Evolutionary conservation across 2,113 vertebrate species (phyloP), one percentile per base, ranked within the genome.

Genomic region (Zapus hudsonius): DNA sequence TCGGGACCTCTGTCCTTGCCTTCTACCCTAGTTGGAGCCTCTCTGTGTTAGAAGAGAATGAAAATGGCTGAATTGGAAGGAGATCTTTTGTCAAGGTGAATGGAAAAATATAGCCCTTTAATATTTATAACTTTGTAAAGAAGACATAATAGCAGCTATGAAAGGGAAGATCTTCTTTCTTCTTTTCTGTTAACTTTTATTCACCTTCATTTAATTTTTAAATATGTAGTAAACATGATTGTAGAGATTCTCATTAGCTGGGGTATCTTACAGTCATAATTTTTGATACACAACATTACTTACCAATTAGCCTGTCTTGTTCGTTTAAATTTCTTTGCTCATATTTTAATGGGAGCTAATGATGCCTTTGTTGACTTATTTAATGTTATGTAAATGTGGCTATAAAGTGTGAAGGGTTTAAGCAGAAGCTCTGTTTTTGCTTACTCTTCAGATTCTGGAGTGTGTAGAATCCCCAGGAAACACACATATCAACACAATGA

Each of bases 201-300:
- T 98, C 97, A 98, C 98, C 97, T 98, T 98, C 98, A 98, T 98
- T 98, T 98, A 97, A 98, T 98, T 98, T 99, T 98, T 98, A 98
- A 98, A 98, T 98, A 98, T 98, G 98, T 99, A 99, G 98, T 98
- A 99, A 98, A 99, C 97, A 99, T 96, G 99, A 98, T 98, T 98
- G 98, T 98, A 97, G 98, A 96, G 96, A 97, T 99, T 99, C 98
- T 98, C 99, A 99, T 99, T 99, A 99, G 98, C 98, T 96, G 98
- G 97, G 98, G 98, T 99, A 98, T 99, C 99, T 99, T 99, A 98
- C 95, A 98, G 98, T 98, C 98, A 99, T 99, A 99, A 98, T 99
- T 98, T 98, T 98, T 98, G 99, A 99, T 99, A 99, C 99, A 99
- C 99, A 99, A 99, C 99, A 99, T 99, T 99, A 99, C 99, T 99